Conservation (phyloP, 2,113 vertebrate genomes). For the Marmota flaviventris region DNA sequence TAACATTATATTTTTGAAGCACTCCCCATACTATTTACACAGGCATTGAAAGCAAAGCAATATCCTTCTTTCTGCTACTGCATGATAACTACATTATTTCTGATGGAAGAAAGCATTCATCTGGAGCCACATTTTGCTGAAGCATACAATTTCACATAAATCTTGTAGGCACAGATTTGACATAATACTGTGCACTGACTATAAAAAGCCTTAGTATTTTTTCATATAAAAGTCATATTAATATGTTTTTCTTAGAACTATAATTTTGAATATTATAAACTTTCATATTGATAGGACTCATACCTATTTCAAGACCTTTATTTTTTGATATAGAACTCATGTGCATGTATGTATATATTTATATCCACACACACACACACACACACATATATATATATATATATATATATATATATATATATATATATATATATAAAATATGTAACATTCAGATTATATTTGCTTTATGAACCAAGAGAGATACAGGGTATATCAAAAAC, state of each 20-base stretch:
- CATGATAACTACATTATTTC: background rate
- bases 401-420: background rate
- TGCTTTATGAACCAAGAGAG: background rate
- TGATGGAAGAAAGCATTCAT: constrained; percentile 9
- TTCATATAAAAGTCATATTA: background rate
- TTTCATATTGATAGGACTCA: background rate
- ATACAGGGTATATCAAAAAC: background rate
- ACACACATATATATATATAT: background rate
- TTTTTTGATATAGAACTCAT: background rate
- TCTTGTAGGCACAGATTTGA: background rate
- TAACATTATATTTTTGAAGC: background rate
- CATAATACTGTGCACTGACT: background rate
- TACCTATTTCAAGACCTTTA: background rate
- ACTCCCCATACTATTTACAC: background rate
- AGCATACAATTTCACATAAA: background rate
- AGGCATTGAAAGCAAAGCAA: background rate
- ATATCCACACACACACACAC: too few relatives aligned
- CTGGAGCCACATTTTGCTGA: background rate
- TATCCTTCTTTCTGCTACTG: background rate
- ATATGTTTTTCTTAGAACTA: background rate
- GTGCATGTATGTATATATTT: background rate
- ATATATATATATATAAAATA: background rate
- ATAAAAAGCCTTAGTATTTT: background rate
- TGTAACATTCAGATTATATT: background rate
- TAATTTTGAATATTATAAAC: background rate